Evolutionary conservation across 2,113 vertebrate species (phyloP).

Genomic region (Catagonus wagneri): DNA sequence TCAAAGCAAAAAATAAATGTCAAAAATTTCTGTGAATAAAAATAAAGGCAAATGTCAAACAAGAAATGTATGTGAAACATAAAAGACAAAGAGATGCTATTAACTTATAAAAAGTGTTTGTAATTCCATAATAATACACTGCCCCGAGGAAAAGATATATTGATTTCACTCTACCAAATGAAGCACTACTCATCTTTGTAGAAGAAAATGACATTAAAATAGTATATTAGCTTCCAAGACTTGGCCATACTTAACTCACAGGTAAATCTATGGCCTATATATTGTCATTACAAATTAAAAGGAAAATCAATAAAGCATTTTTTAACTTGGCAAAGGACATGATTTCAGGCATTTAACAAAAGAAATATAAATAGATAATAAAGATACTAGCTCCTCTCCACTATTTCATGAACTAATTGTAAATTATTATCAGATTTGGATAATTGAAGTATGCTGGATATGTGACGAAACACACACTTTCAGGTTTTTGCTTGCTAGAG

Average conservation of each 20-base stretch:
- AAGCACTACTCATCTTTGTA: not conserved
- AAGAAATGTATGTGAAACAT: not conserved
- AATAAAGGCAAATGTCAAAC: not conserved
- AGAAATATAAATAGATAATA: not conserved
- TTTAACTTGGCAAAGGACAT: not conserved
- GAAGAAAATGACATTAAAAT: constrained; percentile 16
- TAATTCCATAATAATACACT: not conserved
- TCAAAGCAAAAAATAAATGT: not conserved
- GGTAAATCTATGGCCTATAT: not conserved
- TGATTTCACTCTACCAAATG: not conserved
- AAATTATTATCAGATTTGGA: constrained; percentile 7
- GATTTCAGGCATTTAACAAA: constrained; percentile 29
- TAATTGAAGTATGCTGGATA: not conserved
- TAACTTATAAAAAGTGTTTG: not conserved
- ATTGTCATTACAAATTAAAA: constrained; percentile 44
- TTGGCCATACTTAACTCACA: not conserved
- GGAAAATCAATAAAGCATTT: not conserved
- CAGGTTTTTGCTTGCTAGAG: not conserved
- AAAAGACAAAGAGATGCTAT: not conserved
- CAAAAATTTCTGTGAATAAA: not conserved
- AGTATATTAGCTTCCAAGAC: not conserved
- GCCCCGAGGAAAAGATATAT: not conserved
- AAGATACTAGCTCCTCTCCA: not conserved
- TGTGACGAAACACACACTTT: not conserved
- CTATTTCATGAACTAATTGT: not conserved